Conservation (phyloP, 2,888 invertebrate species). For the Eristalis arbustorum region DNA sequence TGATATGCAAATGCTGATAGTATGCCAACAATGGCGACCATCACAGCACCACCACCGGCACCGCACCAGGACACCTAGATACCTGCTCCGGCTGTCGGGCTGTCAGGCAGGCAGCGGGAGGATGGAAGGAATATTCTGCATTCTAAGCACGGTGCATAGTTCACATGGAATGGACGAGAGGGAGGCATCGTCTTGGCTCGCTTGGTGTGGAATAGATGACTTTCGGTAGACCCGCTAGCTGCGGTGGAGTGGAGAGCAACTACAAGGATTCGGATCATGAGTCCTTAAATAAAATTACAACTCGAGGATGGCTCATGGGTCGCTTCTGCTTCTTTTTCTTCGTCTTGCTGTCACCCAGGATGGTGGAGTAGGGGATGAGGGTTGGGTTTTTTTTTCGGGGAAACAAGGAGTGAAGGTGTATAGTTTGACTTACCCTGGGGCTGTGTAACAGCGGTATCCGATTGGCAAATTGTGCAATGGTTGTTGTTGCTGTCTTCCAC, state of each 20-base stretch:
- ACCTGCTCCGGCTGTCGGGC: not conserved
- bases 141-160: conserved; percentile 30
- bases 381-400: not conserved
- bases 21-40: conserved; percentile 37
- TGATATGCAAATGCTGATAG: conserved; percentile 63
- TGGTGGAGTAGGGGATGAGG: not conserved
- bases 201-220: conserved; percentile 51
- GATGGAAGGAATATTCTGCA: conserved; percentile 29
- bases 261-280: conserved; percentile 61
- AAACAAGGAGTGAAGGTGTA: conserved; percentile 39
- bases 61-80: conserved; percentile 4
- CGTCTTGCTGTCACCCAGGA: conserved; percentile 9
- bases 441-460: conserved; percentile 80
- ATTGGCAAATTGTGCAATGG: conserved; percentile 80
- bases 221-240: conserved; percentile 26
- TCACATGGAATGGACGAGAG: conserved; percentile 18
- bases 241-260: not conserved
- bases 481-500: conserved; percentile 82
- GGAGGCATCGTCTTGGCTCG: conserved; percentile 15
- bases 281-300: conserved; percentile 67
- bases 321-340: conserved; percentile 9
- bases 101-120: not conserved
- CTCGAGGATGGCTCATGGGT: conserved; percentile 32
- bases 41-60: not conserved
- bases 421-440: conserved; percentile 78